Conservation (phyloP, 2,888 invertebrate genomes). For the Patella ulyssiponensis region DNA sequence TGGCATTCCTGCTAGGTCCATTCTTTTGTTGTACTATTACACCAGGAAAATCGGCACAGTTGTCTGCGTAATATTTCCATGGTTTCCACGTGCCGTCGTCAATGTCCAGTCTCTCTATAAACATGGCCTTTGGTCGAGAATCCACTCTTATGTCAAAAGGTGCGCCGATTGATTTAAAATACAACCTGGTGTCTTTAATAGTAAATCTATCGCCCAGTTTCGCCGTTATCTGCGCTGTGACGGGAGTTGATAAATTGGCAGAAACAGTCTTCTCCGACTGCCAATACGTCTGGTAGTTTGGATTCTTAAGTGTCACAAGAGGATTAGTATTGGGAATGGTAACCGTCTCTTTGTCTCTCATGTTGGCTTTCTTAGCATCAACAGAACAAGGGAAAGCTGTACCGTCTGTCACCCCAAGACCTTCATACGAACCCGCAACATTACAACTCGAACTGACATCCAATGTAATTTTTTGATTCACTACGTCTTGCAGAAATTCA, state of each 20-base stretch:
- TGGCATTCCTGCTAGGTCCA: neutral
- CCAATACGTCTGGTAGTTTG: conserved; percentile 39
- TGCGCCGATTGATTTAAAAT: conserved; percentile 36
- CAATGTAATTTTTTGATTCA: neutral
- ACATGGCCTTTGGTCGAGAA: conserved; percentile 39
- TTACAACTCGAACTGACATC: neutral
- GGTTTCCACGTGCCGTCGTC: conserved; percentile 26
- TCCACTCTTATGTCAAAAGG: conserved; percentile 24
- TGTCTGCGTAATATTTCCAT: conserved; percentile 36
- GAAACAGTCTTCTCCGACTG: conserved; percentile 36
- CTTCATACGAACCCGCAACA: neutral
- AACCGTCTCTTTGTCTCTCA: neutral
- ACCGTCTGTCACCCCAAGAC: neutral
- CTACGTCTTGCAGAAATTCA: neutral
- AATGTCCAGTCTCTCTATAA: conserved; percentile 33
- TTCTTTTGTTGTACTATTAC: conserved; percentile 16
- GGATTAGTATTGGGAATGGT: too few species aligned
- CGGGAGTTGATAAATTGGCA: neutral
- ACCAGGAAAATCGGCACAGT: conserved; percentile 29
- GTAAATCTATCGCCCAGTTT: conserved; percentile 37
- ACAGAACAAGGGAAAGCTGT: conserved; percentile 10
- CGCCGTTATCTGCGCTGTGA: conserved; percentile 24
- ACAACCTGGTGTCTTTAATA: conserved; percentile 30
- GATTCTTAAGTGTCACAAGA: neutral
- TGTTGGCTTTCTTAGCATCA: neutral